Base-by-base conservation (phyloP, 2,797 vertebrate species). In the Clarias pachynema region DNA sequence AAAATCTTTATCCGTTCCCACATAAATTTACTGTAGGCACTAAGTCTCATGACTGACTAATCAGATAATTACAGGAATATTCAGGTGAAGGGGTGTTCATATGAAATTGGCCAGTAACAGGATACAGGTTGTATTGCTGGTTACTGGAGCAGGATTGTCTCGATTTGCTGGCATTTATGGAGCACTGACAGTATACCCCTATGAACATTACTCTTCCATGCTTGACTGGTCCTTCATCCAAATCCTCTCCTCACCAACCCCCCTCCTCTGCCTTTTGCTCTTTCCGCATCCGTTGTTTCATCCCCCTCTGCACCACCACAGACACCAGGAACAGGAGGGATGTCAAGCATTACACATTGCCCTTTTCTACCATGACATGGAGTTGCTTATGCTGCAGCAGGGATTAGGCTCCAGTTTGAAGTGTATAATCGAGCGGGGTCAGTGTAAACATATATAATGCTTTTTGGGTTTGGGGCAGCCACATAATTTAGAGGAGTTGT, bases 391-490 rank as follows among this genome's bases (percentile, higher is more conserved):
- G 78, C 69, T 78, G 56, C 26, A 26, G 85, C 80, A 81, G 37
- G 62, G 53, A 81, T 84, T 81, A 88, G 65, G 75, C 63, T 80
- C 72, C 49, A 40, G 69, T 59, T 60, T 53, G 78, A 80, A 74
- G 77, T 49, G 63, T 86, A 63, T 84, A 89, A 85, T 89, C 85
- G 81, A 80, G 81, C 49, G 16, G 68, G 56, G 83, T 79, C 53
- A 66, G 86, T 86, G 74, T 88, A 87, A 81, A 59, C 62, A 82
- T 74, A 49, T 69, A 81, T 85, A 88, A 87, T 85, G 63, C 86
- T 89, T 86, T 90, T 90, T 89, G 83, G 78, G 78, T 88, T 89
- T 86, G 65, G 86, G 70, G 78, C 72, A 81, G 62, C 78, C 63
- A 22, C 56, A 63, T 89, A 89, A 86, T 87, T 78, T 75, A 89